These are phyloP conservation scores for Microtus oregoni DNA, from an alignment of 2,113 vertebrate genomes.

Conservation along the genomic window DNA sequence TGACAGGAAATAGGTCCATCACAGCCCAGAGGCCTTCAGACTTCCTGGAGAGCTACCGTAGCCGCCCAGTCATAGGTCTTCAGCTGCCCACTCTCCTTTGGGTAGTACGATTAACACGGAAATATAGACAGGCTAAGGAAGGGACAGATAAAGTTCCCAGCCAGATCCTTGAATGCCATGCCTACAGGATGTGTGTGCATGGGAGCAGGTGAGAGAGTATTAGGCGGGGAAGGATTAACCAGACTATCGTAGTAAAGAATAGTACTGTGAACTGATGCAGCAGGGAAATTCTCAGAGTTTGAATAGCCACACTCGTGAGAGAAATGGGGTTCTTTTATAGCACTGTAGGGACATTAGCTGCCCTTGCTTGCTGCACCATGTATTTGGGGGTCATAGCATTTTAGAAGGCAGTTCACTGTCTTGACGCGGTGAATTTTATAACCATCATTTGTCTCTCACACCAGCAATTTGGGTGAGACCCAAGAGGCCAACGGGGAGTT, in stretches of 20 bases:
- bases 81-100: no score
- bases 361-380: background rate
- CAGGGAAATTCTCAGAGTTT: background rate
- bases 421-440: background rate
- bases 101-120: accelerated
- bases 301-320: no score
- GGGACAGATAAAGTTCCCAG: background rate
- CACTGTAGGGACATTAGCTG: background rate
- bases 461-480: background rate
- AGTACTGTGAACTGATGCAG: background rate
- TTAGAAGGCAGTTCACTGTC: background rate
- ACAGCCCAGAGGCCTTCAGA: background rate
- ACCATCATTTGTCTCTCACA: background rate
- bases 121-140: background rate
- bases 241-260: background rate
- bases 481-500: background rate
- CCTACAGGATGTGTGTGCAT: background rate
- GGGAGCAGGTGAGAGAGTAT: background rate
- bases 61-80: background rate
- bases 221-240: background rate
- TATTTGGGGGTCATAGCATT: background rate
- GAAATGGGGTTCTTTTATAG: background rate
- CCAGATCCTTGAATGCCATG: background rate
- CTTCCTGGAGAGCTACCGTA: background rate
- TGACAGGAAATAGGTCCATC: background rate